Percentiles rank a stretch among this genome's conserved stretches.
phyloP scores from a whole-genome alignment of 23 tunicate genomes.

The Halocynthia roretzi region DNA sequence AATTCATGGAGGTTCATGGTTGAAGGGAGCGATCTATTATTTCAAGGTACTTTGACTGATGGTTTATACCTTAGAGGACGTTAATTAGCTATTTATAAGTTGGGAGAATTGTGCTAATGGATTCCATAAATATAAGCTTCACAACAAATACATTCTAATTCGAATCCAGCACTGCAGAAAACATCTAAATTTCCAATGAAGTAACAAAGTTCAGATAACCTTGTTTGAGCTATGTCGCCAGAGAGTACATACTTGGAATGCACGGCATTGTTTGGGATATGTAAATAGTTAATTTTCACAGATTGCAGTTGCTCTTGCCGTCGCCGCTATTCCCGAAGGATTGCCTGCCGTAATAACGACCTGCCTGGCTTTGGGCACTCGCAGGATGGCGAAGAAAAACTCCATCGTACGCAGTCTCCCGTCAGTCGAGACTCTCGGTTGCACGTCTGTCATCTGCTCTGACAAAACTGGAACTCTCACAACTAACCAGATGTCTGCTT shows the following conservation, averaged over 20 bases:
- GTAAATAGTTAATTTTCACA: not conserved
- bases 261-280: not conserved
- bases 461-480: slow-evolving; percentile 99
- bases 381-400: slow-evolving; percentile 99
- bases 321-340: slow-evolving; percentile 99
- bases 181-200: no score
- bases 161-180: no score
- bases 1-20: slow-evolving; percentile 97
- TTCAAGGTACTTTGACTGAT: slow-evolving; percentile 40
- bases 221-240: no score
- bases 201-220: no score
- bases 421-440: slow-evolving; percentile 97
- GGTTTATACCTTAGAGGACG: no score
- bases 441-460: slow-evolving; percentile 99
- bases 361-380: slow-evolving; percentile 97
- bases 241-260: not conserved
- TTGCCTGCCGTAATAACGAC: slow-evolving; percentile 99
- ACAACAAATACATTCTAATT: no score
- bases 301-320: slow-evolving; percentile 99
- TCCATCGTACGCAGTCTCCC: slow-evolving; percentile 98
- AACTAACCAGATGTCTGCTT: slow-evolving; percentile 99
- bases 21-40: slow-evolving; percentile 98
- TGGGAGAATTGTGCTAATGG: no score
- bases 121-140: no score
- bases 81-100: no score